Evolutionary conservation across 2,113 vertebrate genomes (phyloP).

Genomic region (Actenoides lindsayi): DNA sequence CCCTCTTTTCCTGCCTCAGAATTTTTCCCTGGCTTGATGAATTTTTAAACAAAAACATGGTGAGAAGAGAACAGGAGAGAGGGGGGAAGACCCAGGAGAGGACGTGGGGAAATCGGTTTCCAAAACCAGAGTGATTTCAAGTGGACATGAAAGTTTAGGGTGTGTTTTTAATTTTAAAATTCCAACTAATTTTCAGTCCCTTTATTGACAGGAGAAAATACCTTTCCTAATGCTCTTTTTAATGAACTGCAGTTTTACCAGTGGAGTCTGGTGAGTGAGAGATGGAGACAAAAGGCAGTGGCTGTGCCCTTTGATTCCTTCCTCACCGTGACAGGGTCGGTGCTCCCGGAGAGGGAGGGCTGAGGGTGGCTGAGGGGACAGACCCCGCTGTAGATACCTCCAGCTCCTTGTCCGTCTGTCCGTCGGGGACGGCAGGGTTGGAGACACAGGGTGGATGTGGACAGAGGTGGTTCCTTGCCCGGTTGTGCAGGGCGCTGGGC

Average conservation of each 20-base stretch:
- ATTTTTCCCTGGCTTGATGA: constrained; percentile 37
- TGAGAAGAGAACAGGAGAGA: not conserved
- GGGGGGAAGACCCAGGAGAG: not conserved
- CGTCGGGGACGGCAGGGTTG: rapidly evolving
- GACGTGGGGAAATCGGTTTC: not conserved
- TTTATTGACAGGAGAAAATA: not conserved
- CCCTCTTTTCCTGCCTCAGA: not conserved
- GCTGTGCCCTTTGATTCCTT: not conserved
- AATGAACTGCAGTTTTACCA: not conserved
- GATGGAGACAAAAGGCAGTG: not conserved
- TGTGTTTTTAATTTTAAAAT: constrained; percentile 26
- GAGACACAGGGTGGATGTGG: not conserved
- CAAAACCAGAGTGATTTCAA: not conserved
- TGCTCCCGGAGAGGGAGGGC: not conserved
- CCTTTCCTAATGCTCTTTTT: not conserved
- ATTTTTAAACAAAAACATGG: constrained; percentile 53
- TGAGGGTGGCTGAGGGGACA: not conserved
- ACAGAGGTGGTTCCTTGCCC: not conserved
- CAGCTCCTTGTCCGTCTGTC: rapidly evolving
- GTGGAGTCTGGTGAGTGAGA: not conserved
- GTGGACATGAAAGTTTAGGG: not conserved
- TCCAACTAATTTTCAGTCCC: not conserved
- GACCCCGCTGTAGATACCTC: no score
- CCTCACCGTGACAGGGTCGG: rapidly evolving
- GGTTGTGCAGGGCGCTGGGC: not conserved